Evolutionary conservation across 2,888 invertebrate species (phyloP), one percentile per base, ranked within the genome.

Genomic region (Acanthoscelides obtectus): DNA sequence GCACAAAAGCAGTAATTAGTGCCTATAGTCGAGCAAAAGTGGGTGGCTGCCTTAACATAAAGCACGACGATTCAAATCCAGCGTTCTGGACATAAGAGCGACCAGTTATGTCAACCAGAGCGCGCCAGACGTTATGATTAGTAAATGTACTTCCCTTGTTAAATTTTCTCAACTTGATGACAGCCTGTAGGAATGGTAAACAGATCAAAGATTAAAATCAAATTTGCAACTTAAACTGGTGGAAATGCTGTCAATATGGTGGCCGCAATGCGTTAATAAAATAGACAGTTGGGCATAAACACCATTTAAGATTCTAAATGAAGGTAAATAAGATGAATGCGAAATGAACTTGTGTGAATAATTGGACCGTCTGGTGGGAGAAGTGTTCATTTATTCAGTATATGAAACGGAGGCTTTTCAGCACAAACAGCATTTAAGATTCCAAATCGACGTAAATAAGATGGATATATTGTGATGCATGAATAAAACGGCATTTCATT

Each of bases 211-310:
- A 21, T 66, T 66, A 66, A 66, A 66, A 66, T 66, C 66, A 66
- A 66, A 66, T 66, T 66, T 66, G 66, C 66, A 66, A 66, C 66
- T 66, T 66, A 20, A 66, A 66, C 21, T 66, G 20, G 66, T 12
- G 20, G 66, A 66, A 20, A 45, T 17, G 1, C 45, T 45, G 45
- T 45, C 45, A 45, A 45, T 45, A 45, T 45, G 17, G 45, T 12
- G 45, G 45, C 17, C 17, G 17, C 45, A 1, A 17, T 45, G 45
- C 45, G 45, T 45, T 45, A 45, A 45, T 45, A 45, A 45, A 45
- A 45, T 45, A 45, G 45, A 45, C 45, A 45, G 45, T 4, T 45
- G 12, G 45, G 45, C 45, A 45, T 45, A 45, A 45, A 45, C 45
- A 45, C 45, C 45, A 45, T 45, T 45, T 45, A 12, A 45, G 45